Base-by-base conservation (phyloP, 2,888 invertebrate species). In the Fragum fragum region DNA sequence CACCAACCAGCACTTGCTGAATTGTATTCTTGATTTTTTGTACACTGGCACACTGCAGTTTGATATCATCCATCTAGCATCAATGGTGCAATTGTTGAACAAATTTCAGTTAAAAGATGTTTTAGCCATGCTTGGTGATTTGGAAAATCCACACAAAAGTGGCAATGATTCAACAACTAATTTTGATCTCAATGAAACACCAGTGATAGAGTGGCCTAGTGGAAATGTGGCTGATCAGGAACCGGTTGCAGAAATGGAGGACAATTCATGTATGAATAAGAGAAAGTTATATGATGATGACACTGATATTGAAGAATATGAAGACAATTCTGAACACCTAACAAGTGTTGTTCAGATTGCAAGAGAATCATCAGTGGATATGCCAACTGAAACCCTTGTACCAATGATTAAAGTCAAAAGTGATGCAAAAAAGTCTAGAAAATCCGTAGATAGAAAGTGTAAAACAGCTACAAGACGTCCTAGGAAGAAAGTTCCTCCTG, bases 21-120 rank as follows among this genome's bases (percentile, higher is more conserved):
- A 66, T 2, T 66, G 55, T 71, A 39, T 71, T n/a, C 23, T 75
- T 16, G n/a, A 74, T 7, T 79, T 23, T 47, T 39, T 80, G 11
- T 80, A 76, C 26, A 72, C 76, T 18, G 80, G 80, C 21, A 52
- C 21, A 57, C 29, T 80, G 1, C 29, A 47, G 36, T 36, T 80
- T 28, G 26, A 55, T 0, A 47, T 21, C 2, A 28, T 42, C 9
- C 18, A 18, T 23, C 18, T 63, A 23, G 29, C 28, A 36, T 5
- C 32, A n/a, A 42, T 68, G 66, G 23, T 14, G 21, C n/a, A 66
- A 36, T 36, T 55, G 42, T 16, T 73, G 39, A 28, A 73, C 59
- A 61, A n/a, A 61, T 11, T 71, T 11, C 21, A 73, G 36, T 26
- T 59, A 23, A 47, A 21, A 39, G 39, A 73, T 39, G 42, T 18